Conservation (phyloP, 35 echinoderm and acorn worm species). For the Ophioderma brevispina region DNA sequence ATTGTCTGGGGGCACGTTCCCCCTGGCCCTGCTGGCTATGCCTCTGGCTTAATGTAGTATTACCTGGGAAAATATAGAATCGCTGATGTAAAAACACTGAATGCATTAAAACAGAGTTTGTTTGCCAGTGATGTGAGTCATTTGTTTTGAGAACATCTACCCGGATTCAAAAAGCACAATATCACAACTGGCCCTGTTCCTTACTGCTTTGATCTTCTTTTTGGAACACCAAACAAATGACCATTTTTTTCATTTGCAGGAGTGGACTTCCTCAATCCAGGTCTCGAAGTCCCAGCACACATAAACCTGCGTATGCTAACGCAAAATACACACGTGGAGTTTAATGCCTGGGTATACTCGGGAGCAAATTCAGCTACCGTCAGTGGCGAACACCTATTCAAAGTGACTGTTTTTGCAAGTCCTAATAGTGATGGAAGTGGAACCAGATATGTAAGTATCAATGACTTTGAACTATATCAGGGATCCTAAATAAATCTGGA, state of each 20-base stretch:
- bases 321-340: conserved; percentile 15
- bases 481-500: no score
- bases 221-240: background rate
- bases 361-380: conserved; percentile 28
- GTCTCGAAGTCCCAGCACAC: background rate
- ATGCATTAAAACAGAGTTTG: no score
- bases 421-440: conserved; percentile 37
- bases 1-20: no score
- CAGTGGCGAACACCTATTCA: conserved; percentile 63
- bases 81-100: no score
- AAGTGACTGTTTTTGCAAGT: conserved; percentile 61
- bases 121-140: no score
- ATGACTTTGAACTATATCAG: background rate
- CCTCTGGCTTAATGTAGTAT: no score
- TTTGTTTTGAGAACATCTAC: no score
- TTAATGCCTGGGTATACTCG: conserved; percentile 37
- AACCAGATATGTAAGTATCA: conserved; percentile 16
- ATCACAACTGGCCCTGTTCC: no score
- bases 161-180: no score
- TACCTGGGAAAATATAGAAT: no score
- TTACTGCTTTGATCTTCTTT: no score
- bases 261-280: conserved; percentile 16
- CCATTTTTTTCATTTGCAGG: background rate
- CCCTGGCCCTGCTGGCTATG: no score
- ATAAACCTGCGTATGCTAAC: conserved; percentile 30